Percentiles rank a stretch among this genome's conserved stretches.
Conservation (phyloP, 2,113 vertebrate species). For the Takifugu bimaculatus region DNA sequence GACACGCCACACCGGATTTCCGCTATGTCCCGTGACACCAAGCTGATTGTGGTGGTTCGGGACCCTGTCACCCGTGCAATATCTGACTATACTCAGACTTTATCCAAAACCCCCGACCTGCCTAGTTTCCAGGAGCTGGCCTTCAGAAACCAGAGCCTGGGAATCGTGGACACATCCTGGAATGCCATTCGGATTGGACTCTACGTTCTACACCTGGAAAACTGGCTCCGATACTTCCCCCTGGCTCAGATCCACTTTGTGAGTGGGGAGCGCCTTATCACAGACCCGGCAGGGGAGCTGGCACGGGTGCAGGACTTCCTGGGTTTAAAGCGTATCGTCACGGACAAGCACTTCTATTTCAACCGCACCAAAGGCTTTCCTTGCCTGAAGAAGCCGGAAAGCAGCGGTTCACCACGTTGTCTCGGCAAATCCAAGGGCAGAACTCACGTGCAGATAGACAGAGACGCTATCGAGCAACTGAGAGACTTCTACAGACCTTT, state of each 20-base stretch:
- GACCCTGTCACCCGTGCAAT: constrained; percentile 75
- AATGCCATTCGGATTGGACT: constrained; percentile 91
- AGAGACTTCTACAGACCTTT: constrained; percentile 91
- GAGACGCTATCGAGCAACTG: constrained; percentile 89
- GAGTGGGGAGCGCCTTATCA: constrained; percentile 88
- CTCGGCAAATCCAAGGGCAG: constrained; percentile 93
- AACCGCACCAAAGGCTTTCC: constrained; percentile 97
- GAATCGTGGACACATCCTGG: constrained; percentile 88
- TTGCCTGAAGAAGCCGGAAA: constrained; percentile 85
- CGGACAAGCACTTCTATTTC: constrained; percentile 94
- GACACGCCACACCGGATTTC: constrained; percentile 84
- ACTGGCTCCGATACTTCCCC: constrained; percentile 89
- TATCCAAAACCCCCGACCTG: constrained; percentile 86
- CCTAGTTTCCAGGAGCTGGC: constrained; percentile 89
- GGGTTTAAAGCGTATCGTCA: constrained; percentile 87
- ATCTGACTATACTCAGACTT: constrained; percentile 73
- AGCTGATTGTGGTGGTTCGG: constrained; percentile 89
- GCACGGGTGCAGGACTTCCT: constrained; percentile 90
- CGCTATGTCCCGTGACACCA: constrained; percentile 83
- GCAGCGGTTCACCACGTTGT: constrained; percentile 83
- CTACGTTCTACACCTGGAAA: constrained; percentile 86
- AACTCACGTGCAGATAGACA: constrained; percentile 90
- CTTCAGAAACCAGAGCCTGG: constrained; percentile 87
- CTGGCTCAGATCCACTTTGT: constrained; percentile 93
- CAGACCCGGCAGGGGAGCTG: constrained; percentile 88